A percentile compares a stretch with the other conserved stretches of the same genome.
Conservation (phyloP, 2,888 invertebrate species). For the Cerastoderma edule region DNA sequence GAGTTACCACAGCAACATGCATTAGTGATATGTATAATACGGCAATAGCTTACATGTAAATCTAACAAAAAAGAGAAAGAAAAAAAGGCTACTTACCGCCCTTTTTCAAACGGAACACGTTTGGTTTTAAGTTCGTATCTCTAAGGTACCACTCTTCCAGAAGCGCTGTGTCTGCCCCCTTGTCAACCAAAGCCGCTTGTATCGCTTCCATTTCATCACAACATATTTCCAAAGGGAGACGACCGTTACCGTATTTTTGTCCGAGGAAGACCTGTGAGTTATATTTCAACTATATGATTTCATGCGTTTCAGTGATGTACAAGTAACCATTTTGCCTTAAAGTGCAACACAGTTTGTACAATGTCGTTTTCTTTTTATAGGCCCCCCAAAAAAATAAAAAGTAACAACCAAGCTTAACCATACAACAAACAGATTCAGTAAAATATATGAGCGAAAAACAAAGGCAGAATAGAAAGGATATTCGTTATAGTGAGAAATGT, state of each 20-base stretch:
- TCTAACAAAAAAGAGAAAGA: no score
- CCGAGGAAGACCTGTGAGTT: constrained; percentile 79
- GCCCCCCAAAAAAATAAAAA: not conserved
- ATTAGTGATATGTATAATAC: no score
- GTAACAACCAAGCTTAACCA: not conserved
- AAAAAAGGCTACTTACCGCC: not conserved
- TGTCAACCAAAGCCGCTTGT: constrained; percentile 53
- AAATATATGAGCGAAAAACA: no score
- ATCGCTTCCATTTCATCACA: constrained; percentile 75
- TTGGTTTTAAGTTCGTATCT: constrained; percentile 77
- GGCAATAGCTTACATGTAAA: no score
- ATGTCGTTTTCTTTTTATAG: no score
- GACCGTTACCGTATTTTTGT: constrained; percentile 79
- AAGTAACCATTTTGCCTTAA: not conserved
- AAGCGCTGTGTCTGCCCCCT: constrained; percentile 62
- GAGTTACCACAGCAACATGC: no score
- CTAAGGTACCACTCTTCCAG: constrained; percentile 75
- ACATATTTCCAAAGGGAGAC: constrained; percentile 73
- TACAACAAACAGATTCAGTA: not conserved
- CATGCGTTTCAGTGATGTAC: no score
- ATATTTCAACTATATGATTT: no score
- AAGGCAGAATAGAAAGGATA: no score
- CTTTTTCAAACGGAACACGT: constrained; percentile 74
- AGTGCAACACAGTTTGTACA: not conserved
- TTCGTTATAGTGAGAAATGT: no score